A percentile compares a stretch with the other conserved stretches of the same genome.
These are phyloP conservation scores for Lycophotia porphyrea DNA, from an alignment of 2,888 invertebrate species.

Conservation along the genomic window DNA sequence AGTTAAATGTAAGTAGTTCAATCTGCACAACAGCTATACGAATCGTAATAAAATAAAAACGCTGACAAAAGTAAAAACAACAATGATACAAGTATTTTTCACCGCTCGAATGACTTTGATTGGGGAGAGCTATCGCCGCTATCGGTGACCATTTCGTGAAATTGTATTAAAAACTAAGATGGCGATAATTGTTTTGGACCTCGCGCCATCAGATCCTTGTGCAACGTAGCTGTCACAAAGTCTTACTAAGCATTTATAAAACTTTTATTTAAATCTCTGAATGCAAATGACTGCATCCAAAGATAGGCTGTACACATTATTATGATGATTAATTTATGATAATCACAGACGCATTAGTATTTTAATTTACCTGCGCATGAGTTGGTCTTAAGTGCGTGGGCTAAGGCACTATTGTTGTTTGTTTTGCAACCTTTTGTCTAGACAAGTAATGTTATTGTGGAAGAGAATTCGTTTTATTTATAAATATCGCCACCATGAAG, in stretches of 20 bases:
- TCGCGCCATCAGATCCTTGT: not conserved
- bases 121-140: not conserved
- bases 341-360: conserved; percentile 59
- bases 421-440: conserved; percentile 61
- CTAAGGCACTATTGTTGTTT: conserved; percentile 48
- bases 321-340: conserved; percentile 66
- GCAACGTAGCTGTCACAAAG: not conserved
- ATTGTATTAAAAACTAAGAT: not conserved
- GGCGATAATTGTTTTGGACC: not conserved
- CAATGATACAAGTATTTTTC: not conserved
- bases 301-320: conserved; percentile 47
- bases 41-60: not conserved
- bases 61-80: not conserved
- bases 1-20: not conserved
- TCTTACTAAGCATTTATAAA: conserved; percentile 24
- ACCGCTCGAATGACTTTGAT: not conserved
- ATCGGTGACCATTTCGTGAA: not conserved
- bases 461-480: conserved; percentile 22
- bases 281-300: conserved; percentile 35
- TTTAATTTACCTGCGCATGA: conserved; percentile 55
- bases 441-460: conserved; percentile 23
- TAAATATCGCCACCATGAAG: not conserved
- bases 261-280: conserved; percentile 40
- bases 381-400: conserved; percentile 54
- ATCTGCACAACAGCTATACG: not conserved